Evolutionary conservation across 2,113 vertebrate species (phyloP).

Genomic region (Uria aalge): DNA sequence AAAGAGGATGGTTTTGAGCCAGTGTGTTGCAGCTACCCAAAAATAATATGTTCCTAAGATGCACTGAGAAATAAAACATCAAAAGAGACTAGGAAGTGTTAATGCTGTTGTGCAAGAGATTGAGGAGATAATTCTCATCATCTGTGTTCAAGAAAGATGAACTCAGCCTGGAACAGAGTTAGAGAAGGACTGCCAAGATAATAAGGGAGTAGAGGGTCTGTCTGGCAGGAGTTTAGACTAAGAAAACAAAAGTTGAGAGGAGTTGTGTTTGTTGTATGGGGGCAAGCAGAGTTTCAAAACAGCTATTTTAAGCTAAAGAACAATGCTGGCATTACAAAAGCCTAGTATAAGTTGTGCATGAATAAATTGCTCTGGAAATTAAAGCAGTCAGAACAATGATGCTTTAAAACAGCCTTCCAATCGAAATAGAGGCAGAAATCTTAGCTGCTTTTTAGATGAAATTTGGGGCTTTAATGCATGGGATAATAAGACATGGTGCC

Average conservation of each 20-base stretch:
- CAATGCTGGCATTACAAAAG: conserved; percentile 1
- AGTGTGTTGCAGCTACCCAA: neutral
- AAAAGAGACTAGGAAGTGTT: neutral
- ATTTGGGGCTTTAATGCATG: neutral
- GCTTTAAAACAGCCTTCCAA: conserved; percentile 5
- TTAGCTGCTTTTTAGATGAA: neutral
- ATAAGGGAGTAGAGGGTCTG: neutral
- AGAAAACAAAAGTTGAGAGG: neutral
- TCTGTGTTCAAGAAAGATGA: neutral
- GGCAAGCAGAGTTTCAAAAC: neutral
- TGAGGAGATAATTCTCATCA: neutral
- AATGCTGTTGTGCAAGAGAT: neutral
- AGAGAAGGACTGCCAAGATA: neutral
- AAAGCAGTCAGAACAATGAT: conserved; percentile 15
- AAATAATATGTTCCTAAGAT: neutral
- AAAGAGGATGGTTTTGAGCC: neutral
- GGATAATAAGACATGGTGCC: neutral
- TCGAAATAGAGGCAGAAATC: conserved; percentile 26
- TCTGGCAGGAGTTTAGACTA: neutral
- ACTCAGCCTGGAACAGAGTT: neutral
- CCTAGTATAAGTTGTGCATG: neutral
- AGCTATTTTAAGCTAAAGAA: conserved; percentile 27
- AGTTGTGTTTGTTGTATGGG: neutral
- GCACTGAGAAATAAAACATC: neutral
- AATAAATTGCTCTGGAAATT: conserved; percentile 25